Base-by-base conservation (phyloP, 2,113 vertebrate genomes). In the Odontesthes bonariensis region DNA sequence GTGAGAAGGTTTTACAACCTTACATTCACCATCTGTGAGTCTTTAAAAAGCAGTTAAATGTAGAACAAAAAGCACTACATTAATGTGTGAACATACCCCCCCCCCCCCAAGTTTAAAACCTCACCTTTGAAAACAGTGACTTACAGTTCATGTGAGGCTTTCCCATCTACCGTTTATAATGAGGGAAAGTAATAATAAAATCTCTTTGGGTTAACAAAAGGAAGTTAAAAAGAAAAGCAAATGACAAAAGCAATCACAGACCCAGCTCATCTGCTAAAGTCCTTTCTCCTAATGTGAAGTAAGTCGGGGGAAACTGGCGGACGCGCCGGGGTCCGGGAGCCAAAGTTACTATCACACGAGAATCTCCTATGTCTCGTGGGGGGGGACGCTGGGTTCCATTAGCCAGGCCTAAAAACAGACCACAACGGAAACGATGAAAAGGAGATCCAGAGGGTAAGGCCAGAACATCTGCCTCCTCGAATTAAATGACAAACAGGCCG, bases 261-360 rank as follows among this genome's bases (percentile, higher is more conserved):
- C 46, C 46, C 31, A 8, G 56, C 81, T 86, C 76, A 84, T 87
- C 87, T 88, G 77, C 55, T 82, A 57, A 82, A 82, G 58, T 66
- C 52, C 69, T 83, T 72, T 70, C 31, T 81, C 6, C 53, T 71
- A 76, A 62, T 58, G 60, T 69, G 74, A 84, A 86, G 81, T 44
- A 74, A 76, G 69, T 86, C 69, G 69, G 69, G 69, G 80, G 35
- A 56, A 86, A 79, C 84, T 87, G 87, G 86, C 84, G 64, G 77
- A 42, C 23, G 33, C 17, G 46, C 65, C 44, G 4, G 40, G 40
- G 46, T 51, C 66, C 1, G 1, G 22, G 77, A 90, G 86, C 86
- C 91, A 92, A 81, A 82, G 61, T 86, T 79, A 81, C 75, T 80
- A 91, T 90, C 87, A 90, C 82, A 90, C 32, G 62, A 83, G 85